Base-by-base conservation (phyloP, 2,888 invertebrate species). In the Bembecia ichneumoniformis region DNA sequence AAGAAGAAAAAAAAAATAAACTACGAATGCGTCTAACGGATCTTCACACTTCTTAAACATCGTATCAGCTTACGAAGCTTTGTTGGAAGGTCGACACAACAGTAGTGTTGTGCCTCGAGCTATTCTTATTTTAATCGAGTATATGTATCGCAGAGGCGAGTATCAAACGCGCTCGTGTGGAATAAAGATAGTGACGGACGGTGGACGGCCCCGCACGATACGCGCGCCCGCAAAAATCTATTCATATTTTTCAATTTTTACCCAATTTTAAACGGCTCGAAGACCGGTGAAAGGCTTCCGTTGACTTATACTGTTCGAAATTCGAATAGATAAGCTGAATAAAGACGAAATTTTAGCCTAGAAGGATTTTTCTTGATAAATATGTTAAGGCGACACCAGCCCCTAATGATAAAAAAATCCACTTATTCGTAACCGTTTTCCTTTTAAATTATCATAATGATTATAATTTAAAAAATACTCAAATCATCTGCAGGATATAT, bases 81-180 rank as follows among this genome's bases (percentile, higher is more conserved):
- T 71, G 71, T 66, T 55, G 60, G 69, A 73, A 74, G 66, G 68
- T 64, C 62, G 61, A 51, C 63, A 76, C 74, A 63, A 76, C 74
- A 79, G 75, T 77, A 80, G 77, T 78, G 78, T 70, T 74, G 75
- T 63, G 71, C 70, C 64, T 74, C 66, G 59, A 65, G 72, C 71
- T 76, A 78, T 82, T 84, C 82, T 82, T 83, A 82, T 82, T 82
- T 80, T 79, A 80, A 82, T 82, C 81, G 81, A 77, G 71, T 73
- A 66, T 70, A 75, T 74, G 74, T 76, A 80, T 79, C 80, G 77
- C 70, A 68, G 64, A 63, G 69, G 66, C 70, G 70, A 71, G 70
- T 68, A 74, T 75, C 76, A 72, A 56, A 63, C 58, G 66, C 82
- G 70, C 63, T 74, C 84, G 86, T 86, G 86, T 76, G 82, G 84